These are phyloP conservation scores for Saccostrea glomerata DNA, from an alignment of 1,140 invertebrate species.

Conservation along the genomic window DNA sequence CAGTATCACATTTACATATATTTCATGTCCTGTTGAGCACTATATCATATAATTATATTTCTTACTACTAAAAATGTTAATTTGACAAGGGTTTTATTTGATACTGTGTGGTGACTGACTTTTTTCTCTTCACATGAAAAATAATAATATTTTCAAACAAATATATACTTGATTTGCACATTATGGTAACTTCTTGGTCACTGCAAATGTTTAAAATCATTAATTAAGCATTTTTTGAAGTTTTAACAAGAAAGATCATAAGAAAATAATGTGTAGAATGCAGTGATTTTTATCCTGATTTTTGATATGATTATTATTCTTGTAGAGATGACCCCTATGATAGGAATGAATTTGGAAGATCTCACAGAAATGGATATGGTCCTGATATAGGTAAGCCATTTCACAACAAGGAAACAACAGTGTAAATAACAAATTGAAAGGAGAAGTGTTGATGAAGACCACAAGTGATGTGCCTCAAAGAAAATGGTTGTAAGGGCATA, in stretches of 20 bases:
- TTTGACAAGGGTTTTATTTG: neutral
- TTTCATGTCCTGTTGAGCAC: neutral
- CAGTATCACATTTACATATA: neutral
- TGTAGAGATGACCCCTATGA: slow-evolving; percentile 28
- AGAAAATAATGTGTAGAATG: neutral
- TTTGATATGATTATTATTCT: neutral
- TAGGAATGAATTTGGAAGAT: slow-evolving; percentile 33
- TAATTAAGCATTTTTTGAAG: no score
- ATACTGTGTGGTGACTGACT: no score
- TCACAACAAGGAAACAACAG: no score
- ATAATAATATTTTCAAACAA: no score
- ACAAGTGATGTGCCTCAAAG: no score
- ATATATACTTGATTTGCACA: no score
- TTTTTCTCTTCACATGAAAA: no score
- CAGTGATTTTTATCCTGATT: neutral
- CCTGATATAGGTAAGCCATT: slow-evolving; percentile 8
- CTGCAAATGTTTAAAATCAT: no score
- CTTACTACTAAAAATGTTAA: neutral
- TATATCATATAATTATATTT: neutral
- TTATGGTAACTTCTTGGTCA: no score
- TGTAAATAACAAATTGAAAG: no score
- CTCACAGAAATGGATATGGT: slow-evolving; percentile 32
- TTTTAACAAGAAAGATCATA: neutral
- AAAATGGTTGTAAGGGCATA: no score
- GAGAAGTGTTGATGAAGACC: no score